phyloP scores from a whole-genome alignment of 2,888 invertebrate species.

The Apotomis turbidana region DNA sequence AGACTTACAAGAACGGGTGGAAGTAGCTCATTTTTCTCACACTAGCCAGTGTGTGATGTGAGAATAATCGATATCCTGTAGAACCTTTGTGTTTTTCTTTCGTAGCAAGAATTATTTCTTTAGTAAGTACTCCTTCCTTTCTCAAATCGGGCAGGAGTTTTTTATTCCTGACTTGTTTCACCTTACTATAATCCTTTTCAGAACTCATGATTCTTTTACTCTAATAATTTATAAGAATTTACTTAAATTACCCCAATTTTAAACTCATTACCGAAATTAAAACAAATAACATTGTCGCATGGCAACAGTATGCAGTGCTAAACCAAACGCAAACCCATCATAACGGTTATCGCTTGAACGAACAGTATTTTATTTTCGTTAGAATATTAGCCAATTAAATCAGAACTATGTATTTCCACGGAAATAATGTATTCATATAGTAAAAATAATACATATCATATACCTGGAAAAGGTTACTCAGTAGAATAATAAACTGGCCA shows the following conservation, averaged over 20 bases:
- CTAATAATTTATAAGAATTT: conserved; percentile 32
- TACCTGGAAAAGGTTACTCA: not conserved
- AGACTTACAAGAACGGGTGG: conserved; percentile 73
- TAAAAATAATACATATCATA: too few species aligned
- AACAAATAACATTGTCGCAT: conserved; percentile 31
- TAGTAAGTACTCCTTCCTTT: conserved; percentile 71
- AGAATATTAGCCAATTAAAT: too few species aligned
- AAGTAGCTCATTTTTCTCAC: conserved; percentile 76
- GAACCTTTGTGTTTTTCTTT: conserved; percentile 70
- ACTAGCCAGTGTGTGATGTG: conserved; percentile 85
- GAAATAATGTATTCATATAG: too few species aligned
- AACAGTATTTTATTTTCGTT: too few species aligned
- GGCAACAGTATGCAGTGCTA: conserved; percentile 22
- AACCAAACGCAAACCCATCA: not conserved
- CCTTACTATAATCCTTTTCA: conserved; percentile 54
- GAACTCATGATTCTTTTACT: conserved; percentile 14
- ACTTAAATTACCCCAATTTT: conserved; percentile 42
- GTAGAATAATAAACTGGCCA: not conserved
- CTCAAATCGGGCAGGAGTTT: conserved; percentile 71
- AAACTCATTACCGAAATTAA: conserved; percentile 41
- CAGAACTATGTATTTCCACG: too few species aligned
- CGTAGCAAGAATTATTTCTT: conserved; percentile 70
- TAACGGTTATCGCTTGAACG: not conserved
- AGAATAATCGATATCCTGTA: conserved; percentile 80
- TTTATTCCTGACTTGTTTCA: conserved; percentile 75